Evolutionary conservation across 2,797 vertebrate genomes (phyloP), one percentile per base, ranked within the genome.

Genomic region (Rhodeus uyekii): DNA sequence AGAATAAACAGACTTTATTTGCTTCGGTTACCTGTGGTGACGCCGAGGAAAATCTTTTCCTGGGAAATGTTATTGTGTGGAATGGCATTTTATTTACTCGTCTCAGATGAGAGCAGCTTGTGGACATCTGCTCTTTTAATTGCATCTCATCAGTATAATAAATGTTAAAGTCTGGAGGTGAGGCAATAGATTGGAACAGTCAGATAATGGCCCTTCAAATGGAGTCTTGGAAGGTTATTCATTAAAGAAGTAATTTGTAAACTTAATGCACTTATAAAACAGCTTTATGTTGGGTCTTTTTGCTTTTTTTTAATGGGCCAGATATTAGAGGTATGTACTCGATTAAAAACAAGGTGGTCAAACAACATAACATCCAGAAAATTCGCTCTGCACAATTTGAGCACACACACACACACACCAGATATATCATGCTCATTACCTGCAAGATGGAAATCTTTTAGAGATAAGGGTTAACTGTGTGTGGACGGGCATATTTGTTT

Each of bases 111-210:
- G 87, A 92, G 90, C 92, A 93, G 92, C 93, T 94, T 93, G 92
- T 88, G 89, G 90, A 94, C 94, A 95, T 93, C 94, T 94, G 94
- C 87, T 93, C 87, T 90, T 93, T 91, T 93, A 93, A 94, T 93
- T 93, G 90, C 88, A 87, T 85, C 88, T 89, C 90, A 88, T 91
- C 90, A 90, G 86, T 89, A 88, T 90, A 87, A 90, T 87, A 84
- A 81, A 90, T 88, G 87, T 86, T 90, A 86, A 89, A 86, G 88
- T 87, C 86, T 86, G 84, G 83, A 89, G 82, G 83, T 91, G 87
- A 89, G 82, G 85, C 81, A 89, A 76, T 89, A 87, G 87, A 86
- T 90, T 85, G 85, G 87, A 89, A 88, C 88, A 80, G 48, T 86
- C 65, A 58, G 69, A 85, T 88, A 87, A 90, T 87, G 87, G 83